phyloP scores from a whole-genome alignment of 2,888 invertebrate genomes.

The Acanthosepion pharaonis region DNA sequence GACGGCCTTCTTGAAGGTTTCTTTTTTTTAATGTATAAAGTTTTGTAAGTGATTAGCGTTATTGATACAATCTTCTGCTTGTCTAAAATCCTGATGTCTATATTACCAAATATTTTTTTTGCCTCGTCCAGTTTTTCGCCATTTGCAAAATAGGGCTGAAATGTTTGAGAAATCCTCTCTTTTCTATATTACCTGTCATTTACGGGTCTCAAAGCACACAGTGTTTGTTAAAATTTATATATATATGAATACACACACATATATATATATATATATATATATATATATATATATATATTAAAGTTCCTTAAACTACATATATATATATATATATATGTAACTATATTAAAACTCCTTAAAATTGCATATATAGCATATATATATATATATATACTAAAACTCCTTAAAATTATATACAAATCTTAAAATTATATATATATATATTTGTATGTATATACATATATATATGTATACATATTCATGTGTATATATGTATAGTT shows the following conservation, averaged over 20 bases:
- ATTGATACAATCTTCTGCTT: not conserved
- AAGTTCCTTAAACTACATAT: not conserved
- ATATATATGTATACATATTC: slow-evolving; percentile 15
- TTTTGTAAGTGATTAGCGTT: not conserved
- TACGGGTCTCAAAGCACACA: slow-evolving; percentile 4
- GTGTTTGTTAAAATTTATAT: not conserved
- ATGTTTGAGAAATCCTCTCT: slow-evolving; percentile 9
- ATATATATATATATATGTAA: not conserved
- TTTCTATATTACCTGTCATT: not conserved
- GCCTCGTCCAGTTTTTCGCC: slow-evolving; percentile 15
- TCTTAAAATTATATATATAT: not conserved
- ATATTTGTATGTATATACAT: not conserved
- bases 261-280: slow-evolving; percentile 40
- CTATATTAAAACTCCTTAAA: not conserved
- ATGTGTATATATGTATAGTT: not conserved
- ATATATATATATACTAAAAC: not conserved
- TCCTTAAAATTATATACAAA: not conserved
- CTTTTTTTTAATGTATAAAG: not conserved
- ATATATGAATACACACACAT: not conserved
- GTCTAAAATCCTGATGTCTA: not conserved
- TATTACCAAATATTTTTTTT: not conserved
- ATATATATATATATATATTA: not conserved
- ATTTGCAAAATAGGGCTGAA: not conserved
- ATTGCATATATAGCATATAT: not conserved
- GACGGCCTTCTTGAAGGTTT: not conserved